Evolutionary conservation across 1,140 invertebrate species (phyloP).

Genomic region (Ditylenchus dipsaci): DNA sequence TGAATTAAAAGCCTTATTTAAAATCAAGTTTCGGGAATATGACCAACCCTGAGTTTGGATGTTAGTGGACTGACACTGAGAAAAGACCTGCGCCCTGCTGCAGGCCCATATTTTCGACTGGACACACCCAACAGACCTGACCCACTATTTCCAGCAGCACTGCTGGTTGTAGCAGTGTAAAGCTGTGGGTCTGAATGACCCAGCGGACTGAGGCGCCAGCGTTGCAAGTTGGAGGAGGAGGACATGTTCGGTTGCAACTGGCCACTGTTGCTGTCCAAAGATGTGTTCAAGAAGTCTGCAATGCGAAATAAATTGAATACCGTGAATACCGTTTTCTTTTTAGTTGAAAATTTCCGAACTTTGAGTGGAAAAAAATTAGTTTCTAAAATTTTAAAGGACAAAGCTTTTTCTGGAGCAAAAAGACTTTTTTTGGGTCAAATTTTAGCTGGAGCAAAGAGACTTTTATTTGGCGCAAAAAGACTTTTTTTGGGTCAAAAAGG

Average conservation of each 20-base stretch:
- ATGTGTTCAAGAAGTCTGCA: conserved; percentile 34
- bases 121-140: neutral
- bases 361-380: too few species aligned
- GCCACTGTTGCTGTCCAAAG: conserved; percentile 29
- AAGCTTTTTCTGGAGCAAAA: too few species aligned
- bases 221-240: conserved; percentile 4
- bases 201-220: conserved; percentile 41
- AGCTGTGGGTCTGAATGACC: conserved; percentile 58
- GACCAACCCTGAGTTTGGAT: conserved; percentile 24
- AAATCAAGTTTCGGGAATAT: too few species aligned
- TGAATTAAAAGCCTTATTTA: neutral
- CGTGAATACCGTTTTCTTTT: too few species aligned
- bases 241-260: neutral
- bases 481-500: too few species aligned
- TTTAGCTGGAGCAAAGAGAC: too few species aligned
- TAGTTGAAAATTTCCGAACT: too few species aligned
- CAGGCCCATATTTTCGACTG: conserved; percentile 2
- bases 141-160: neutral
- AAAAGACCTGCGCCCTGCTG: conserved; percentile 11
- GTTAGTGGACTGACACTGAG: conserved; percentile 27
- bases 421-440: too few species aligned
- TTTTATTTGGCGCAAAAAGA: too few species aligned
- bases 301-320: conserved; percentile 11
- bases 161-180: conserved; percentile 30
- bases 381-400: too few species aligned